Percentiles rank a stretch among this genome's conserved stretches.
phyloP scores from a whole-genome alignment of 2,888 invertebrate species.

The Drosophila maculinotata region DNA sequence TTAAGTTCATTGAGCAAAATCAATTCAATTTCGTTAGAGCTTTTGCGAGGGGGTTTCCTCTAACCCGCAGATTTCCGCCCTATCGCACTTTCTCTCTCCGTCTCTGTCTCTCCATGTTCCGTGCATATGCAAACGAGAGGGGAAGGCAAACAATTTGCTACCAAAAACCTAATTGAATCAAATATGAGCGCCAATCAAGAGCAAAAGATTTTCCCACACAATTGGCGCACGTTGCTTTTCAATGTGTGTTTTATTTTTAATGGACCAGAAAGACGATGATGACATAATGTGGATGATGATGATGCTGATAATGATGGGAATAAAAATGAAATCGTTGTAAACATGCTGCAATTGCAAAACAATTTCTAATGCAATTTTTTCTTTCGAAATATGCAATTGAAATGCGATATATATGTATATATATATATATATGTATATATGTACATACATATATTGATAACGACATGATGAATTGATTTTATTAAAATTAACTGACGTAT shows the following conservation, averaged over 20 bases:
- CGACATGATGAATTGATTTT: conserved; percentile 19
- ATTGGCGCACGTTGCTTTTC: conserved; percentile 62
- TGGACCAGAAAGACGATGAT: conserved; percentile 28
- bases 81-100: neutral
- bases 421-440: conserved; percentile 5
- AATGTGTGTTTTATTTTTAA: conserved; percentile 48
- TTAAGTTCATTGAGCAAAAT: conserved; percentile 16
- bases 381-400: conserved; percentile 7
- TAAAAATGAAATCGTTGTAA: conserved; percentile 12
- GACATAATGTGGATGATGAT: conserved; percentile 3
- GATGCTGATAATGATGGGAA: conserved; percentile 13
- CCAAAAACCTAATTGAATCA: conserved; percentile 62
- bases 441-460: neutral
- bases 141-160: conserved; percentile 27
- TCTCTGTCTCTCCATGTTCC: neutral
- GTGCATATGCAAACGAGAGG: conserved; percentile 19
- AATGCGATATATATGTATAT: conserved; percentile 2
- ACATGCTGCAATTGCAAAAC: conserved; percentile 19
- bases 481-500: neutral
- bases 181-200: conserved; percentile 66
- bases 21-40: conserved; percentile 32
- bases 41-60: neutral
- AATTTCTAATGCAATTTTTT: conserved; percentile 31
- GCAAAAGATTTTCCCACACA: conserved; percentile 51
- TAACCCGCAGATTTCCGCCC: neutral